Evolutionary conservation across 2,113 vertebrate species (phyloP), one percentile per base, ranked within the genome.

Genomic region (Myrmophylax atrothorax): DNA sequence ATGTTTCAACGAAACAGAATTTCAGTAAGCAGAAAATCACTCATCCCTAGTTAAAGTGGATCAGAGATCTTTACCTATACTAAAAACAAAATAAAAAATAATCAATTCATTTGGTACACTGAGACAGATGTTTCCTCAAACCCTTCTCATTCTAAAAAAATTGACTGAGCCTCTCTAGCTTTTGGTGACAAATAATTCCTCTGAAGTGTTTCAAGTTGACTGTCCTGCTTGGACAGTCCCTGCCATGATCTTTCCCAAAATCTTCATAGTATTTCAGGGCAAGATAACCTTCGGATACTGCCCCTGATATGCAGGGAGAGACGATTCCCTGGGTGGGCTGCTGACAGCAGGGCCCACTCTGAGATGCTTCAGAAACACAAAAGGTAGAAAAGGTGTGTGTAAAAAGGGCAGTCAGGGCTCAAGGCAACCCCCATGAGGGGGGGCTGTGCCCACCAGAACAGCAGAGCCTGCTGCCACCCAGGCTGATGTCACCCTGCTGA

Each of bases 251-350:
- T 16, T 44, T 78, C 63, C 73, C 37, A 23, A 77, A 79, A 53
- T 3, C 28, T 56, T 22, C 9, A 0, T n/a, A n/a, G n/a, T 2
- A 37, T 67, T 62, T 67, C 28, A 72, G 42, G 23, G n/a, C 23
- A 83, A 60, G 17, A 72, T 12, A 28, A 80, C 26, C n/a, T 87
- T 17, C 26, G 63, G 68, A 72, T 40, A 15, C 37, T 40, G 42
- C 9, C 64, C 10, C 22, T 1, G 1, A 44, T 23, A 58, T 0
- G 3, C 2, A 37, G 29, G 13, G 20, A 19, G 15, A 35, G 15
- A 60, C 9, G 37, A 63, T 53, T 80, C 37, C 68, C 67, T 3
- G 3, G 18, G n/a, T 28, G 42, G 59, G 86, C 63, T 7, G 12
- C 13, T 9, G 67, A 72, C 13, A 78, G n/a, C 14, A 55, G 74